Conservation (phyloP, 1,140 invertebrate genomes). For the Hycleus cichorii region DNA sequence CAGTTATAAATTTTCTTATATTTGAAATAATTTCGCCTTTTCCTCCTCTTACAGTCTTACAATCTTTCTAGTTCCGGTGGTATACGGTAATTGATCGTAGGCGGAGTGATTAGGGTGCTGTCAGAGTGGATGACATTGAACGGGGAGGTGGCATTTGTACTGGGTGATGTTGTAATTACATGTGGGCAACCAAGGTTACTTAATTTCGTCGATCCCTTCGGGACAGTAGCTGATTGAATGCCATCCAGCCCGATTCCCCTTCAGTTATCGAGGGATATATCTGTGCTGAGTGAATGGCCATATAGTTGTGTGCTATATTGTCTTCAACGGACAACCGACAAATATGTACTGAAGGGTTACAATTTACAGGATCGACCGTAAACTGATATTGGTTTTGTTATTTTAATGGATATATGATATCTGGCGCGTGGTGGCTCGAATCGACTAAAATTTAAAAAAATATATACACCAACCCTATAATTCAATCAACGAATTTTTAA, state of each 20-base stretch:
- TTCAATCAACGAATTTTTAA: background rate
- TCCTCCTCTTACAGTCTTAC: too few relatives aligned
- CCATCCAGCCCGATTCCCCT: conserved; percentile 9
- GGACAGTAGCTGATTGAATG: conserved; percentile 25
- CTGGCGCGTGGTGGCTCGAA: conserved; percentile 3
- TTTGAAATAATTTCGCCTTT: background rate
- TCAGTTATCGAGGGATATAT: background rate
- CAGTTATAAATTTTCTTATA: background rate
- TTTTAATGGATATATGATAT: conserved; percentile 16
- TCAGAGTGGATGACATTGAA: conserved; percentile 17
- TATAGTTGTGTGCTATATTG: too few relatives aligned
- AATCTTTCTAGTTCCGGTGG: background rate
- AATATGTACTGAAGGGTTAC: conserved; percentile 3
- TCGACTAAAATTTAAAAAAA: background rate
- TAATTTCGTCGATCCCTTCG: conserved; percentile 21
- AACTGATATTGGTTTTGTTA: conserved; percentile 15
- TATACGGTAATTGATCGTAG: conserved; percentile 12
- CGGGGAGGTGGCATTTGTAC: conserved; percentile 23
- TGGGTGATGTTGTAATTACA: conserved; percentile 24
- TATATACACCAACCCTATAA: background rate
- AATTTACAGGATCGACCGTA: conserved; percentile 3
- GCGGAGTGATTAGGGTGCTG: conserved; percentile 14
- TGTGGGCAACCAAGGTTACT: conserved; percentile 27
- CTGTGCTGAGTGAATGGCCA: too few relatives aligned
- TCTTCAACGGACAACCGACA: too few relatives aligned